Evolutionary conservation across 2,797 vertebrate species (phyloP).

Genomic region (Ptychadena robeensis): DNA sequence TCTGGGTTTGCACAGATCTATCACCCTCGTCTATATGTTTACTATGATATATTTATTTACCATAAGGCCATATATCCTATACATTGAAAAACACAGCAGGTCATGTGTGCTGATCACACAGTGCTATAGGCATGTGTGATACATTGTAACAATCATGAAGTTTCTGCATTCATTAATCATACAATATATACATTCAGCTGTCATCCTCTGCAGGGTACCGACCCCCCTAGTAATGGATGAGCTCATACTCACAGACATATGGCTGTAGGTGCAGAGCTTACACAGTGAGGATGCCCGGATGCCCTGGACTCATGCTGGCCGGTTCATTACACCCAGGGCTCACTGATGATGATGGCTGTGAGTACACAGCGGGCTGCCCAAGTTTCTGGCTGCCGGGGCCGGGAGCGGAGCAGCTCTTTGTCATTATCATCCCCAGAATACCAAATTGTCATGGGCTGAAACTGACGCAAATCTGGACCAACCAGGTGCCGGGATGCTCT

Average conservation of each 20-base stretch:
- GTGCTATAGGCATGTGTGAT: neutral
- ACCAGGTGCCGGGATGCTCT: slow-evolving; percentile 73
- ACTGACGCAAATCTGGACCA: slow-evolving; percentile 82
- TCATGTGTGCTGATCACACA: no score
- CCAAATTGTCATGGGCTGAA: slow-evolving; percentile 71
- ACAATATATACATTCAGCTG: no score
- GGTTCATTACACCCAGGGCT: neutral
- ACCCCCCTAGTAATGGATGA: neutral
- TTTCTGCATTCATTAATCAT: no score
- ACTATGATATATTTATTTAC: neutral
- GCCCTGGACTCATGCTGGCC: slow-evolving; percentile 34
- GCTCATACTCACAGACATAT: slow-evolving; percentile 59
- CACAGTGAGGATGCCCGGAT: slow-evolving; percentile 33
- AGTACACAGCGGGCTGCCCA: neutral
- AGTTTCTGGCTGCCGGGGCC: slow-evolving; percentile 18
- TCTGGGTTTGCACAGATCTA: neutral
- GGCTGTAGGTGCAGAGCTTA: slow-evolving; percentile 51
- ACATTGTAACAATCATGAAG: no score
- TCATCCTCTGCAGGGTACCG: neutral
- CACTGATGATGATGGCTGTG: neutral
- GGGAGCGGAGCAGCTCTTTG: slow-evolving; percentile 37
- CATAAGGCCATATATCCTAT: neutral
- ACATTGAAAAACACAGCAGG: no score
- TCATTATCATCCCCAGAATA: slow-evolving; percentile 55
- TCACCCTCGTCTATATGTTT: neutral